These are phyloP conservation scores for Epinephelus lanceolatus DNA, from an alignment of 2,113 vertebrate genomes.

Conservation along the genomic window DNA sequence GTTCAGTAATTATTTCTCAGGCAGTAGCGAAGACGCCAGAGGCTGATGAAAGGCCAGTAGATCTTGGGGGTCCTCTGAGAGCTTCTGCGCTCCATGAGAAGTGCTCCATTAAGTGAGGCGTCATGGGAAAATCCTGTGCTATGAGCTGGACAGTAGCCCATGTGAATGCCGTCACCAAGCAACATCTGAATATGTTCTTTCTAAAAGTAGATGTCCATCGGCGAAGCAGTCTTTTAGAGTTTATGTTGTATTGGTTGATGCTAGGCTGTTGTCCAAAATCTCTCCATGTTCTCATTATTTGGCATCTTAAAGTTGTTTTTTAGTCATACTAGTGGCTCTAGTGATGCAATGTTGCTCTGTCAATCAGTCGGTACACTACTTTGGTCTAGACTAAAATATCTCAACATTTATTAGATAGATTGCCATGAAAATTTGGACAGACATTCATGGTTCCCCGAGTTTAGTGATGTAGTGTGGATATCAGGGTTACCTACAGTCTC, in stretches of 20 bases:
- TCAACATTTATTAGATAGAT: too few relatives aligned
- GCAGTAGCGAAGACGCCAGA: slow-evolving; percentile 55
- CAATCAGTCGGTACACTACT: background rate
- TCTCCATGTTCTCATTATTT: background rate
- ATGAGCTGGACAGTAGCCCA: slow-evolving; percentile 34
- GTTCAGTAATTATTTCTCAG: slow-evolving; percentile 79
- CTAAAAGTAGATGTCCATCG: background rate
- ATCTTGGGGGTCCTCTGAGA: slow-evolving; percentile 67
- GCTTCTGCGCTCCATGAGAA: slow-evolving; percentile 36
- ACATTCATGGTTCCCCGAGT: too few relatives aligned
- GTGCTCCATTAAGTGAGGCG: slow-evolving; percentile 64
- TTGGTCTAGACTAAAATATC: background rate
- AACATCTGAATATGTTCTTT: background rate
- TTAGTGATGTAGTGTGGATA: too few relatives aligned
- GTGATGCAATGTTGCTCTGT: background rate
- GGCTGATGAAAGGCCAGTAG: slow-evolving; percentile 76
- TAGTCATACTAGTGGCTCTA: background rate
- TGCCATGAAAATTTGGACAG: too few relatives aligned
- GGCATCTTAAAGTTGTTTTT: too few relatives aligned
- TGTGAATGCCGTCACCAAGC: slow-evolving; percentile 18
- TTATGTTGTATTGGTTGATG: background rate
- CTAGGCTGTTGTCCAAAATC: too few relatives aligned
- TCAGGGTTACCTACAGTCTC: too few relatives aligned
- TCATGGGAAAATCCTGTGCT: slow-evolving; percentile 64
- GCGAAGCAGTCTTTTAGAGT: background rate